Conservation (phyloP, 1,140 invertebrate genomes). For the Alviniconcha marisindica region DNA sequence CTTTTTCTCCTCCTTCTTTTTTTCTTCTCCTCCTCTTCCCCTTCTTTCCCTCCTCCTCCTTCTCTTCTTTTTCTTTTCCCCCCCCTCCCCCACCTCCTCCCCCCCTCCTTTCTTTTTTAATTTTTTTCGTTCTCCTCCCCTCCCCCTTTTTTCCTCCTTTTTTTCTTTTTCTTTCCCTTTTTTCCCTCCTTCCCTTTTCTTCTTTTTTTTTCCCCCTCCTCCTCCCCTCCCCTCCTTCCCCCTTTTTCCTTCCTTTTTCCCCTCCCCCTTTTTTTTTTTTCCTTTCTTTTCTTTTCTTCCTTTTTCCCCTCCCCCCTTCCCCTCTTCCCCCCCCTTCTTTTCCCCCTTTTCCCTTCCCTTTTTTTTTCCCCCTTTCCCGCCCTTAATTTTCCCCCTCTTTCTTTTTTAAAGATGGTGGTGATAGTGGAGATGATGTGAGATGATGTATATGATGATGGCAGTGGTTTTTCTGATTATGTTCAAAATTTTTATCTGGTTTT, state of each 20-base stretch:
- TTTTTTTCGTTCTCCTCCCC: background rate
- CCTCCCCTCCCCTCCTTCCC: background rate
- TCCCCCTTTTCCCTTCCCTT: background rate
- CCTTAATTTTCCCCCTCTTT: background rate
- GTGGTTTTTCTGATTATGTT: too few species aligned
- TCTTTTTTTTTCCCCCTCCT: background rate
- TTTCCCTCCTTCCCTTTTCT: background rate
- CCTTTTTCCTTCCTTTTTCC: background rate
- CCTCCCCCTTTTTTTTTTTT: background rate
- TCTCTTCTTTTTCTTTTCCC: background rate
- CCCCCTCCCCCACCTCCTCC: background rate
- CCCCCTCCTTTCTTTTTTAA: background rate
- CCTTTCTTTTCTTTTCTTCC: background rate
- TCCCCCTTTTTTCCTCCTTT: too few species aligned
- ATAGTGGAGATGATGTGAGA: too few species aligned
- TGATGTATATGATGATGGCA: too few species aligned
- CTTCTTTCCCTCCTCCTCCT: background rate
- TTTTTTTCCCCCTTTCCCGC: background rate
- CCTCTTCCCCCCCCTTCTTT: background rate
- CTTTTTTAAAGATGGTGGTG: too few species aligned
- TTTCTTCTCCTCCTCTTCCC: background rate
- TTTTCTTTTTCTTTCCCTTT: background rate
- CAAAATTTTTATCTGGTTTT: too few species aligned
- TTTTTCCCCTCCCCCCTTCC: background rate
- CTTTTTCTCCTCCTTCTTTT: background rate